Conservation (phyloP, 2,797 vertebrate species). For the Pempheris klunzingeri region DNA sequence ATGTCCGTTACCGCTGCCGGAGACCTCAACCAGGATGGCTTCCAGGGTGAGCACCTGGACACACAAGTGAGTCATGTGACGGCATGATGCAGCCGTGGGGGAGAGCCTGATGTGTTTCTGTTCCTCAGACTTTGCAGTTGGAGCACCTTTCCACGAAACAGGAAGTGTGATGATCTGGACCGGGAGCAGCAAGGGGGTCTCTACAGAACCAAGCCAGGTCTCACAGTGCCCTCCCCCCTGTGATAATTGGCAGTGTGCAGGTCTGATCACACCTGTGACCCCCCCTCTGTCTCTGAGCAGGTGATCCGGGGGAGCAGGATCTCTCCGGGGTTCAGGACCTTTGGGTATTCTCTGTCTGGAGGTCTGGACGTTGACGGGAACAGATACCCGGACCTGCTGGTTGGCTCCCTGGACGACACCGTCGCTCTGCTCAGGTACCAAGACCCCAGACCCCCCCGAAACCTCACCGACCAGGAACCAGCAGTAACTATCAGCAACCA, state of each 20-base stretch:
- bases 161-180: slow-evolving; percentile 93
- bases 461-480: too few species aligned
- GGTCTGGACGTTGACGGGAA: slow-evolving; percentile 91
- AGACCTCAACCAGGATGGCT: slow-evolving; percentile 93
- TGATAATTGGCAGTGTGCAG: neutral
- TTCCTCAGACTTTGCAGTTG: slow-evolving; percentile 91
- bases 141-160: slow-evolving; percentile 89
- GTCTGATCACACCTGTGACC: slow-evolving; percentile 2
- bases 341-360: slow-evolving; percentile 92
- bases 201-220: slow-evolving; percentile 89
- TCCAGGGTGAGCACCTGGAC: slow-evolving; percentile 90
- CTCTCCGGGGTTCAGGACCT: slow-evolving; percentile 83
- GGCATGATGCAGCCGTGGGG: too few species aligned
- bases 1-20: slow-evolving; percentile 88
- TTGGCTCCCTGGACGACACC: slow-evolving; percentile 89
- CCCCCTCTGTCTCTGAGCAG: slow-evolving; percentile 68
- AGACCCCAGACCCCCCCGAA: too few species aligned
- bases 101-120: too few species aligned
- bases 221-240: neutral
- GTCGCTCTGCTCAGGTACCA: slow-evolving; percentile 91
- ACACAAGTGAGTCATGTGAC: accelerated
- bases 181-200: slow-evolving; percentile 84
- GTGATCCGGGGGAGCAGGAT: slow-evolving; percentile 87
- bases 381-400: slow-evolving; percentile 91
- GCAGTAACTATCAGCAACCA: too few species aligned